Percentiles rank a stretch among this genome's conserved stretches.
phyloP scores from a whole-genome alignment of 2,888 invertebrate genomes.

The Gibbula magus region DNA sequence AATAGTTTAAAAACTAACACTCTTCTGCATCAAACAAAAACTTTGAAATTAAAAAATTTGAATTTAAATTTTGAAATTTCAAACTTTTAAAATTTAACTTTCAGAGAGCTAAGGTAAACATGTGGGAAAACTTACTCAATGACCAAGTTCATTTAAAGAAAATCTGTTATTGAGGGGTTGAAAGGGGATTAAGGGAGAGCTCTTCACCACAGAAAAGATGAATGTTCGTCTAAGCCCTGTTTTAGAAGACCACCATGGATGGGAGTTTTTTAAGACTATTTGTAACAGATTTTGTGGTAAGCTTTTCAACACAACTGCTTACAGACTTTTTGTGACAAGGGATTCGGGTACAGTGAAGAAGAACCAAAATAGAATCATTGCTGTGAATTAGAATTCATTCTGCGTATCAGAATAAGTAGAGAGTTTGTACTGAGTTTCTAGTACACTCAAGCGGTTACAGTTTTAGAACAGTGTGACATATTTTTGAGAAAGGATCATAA shows the following conservation, averaged over 20 bases:
- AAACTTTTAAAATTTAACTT: no score
- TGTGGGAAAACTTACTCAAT: no score
- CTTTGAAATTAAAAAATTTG: no score
- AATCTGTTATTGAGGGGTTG: not conserved
- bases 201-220: not conserved
- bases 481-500: no score
- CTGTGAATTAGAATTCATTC: not conserved
- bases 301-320: not conserved
- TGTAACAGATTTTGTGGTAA: not conserved
- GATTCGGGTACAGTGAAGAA: not conserved
- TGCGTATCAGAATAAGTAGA: not conserved
- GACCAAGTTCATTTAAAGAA: no score
- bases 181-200: not conserved
- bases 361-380: not conserved
- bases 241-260: not conserved
- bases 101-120: no score
- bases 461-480: no score
- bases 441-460: not conserved
- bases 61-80: no score
- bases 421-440: not conserved
- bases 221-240: not conserved
- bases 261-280: not conserved
- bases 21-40: no score
- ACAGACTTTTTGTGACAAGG: conserved; percentile 1
- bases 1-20: no score